Evolutionary conservation across 2,113 vertebrate species (phyloP).

Genomic region (Cricetomys ansorgei): DNA sequence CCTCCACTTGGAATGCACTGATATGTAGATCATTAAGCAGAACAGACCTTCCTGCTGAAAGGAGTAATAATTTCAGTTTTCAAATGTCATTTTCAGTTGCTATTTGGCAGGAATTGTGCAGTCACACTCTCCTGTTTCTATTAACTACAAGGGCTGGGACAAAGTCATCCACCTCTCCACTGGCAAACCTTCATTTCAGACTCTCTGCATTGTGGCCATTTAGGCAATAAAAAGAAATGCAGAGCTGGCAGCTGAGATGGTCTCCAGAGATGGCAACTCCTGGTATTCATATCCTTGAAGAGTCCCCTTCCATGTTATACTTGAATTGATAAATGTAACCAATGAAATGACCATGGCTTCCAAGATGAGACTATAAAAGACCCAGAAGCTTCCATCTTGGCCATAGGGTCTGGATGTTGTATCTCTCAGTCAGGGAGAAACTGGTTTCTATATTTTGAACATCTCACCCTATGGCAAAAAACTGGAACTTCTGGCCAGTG

Average conservation of each 20-base stretch:
- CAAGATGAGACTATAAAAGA: not conserved
- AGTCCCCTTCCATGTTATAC: not conserved
- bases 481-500: not conserved
- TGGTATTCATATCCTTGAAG: not conserved
- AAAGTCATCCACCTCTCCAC: conserved; percentile 44
- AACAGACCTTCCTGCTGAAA: conserved; percentile 49
- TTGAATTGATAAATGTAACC: not conserved
- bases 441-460: not conserved
- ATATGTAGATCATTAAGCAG: conserved; percentile 60
- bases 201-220: not conserved
- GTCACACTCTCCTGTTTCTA: conserved; percentile 30
- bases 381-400: not conserved
- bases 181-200: conserved; percentile 17
- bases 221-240: not conserved
- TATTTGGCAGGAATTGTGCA: conserved; percentile 53
- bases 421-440: not conserved
- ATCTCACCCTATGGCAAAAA: not conserved
- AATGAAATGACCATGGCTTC: not conserved
- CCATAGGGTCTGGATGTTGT: not conserved
- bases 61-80: conserved; percentile 39
- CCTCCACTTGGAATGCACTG: not conserved
- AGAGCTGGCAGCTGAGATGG: not conserved
- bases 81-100: conserved; percentile 68
- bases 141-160: conserved; percentile 55
- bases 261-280: too few relatives aligned